phyloP scores from a whole-genome alignment of 2,113 vertebrate genomes.

The Anseranas semipalmata region DNA sequence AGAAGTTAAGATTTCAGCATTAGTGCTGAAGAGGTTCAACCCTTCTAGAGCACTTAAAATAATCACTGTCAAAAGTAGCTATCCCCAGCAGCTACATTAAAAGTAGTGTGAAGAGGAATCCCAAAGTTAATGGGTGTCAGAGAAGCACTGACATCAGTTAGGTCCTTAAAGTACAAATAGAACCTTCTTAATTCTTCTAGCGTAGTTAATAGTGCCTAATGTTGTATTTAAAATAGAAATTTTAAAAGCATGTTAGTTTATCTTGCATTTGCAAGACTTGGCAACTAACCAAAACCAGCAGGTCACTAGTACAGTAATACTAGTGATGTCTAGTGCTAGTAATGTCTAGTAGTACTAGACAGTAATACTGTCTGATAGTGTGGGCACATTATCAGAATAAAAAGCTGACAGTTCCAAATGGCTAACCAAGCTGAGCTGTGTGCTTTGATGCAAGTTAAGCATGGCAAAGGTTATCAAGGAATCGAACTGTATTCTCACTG shows the following conservation, averaged over 20 bases:
- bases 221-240: neutral
- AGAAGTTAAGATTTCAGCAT: neutral
- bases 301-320: neutral
- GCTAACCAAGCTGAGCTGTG: neutral
- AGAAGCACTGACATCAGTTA: neutral
- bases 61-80: neutral
- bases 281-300: neutral
- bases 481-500: neutral
- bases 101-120: neutral
- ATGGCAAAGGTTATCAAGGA: neutral
- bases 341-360: too few relatives aligned
- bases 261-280: neutral
- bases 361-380: neutral
- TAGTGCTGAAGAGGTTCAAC: neutral
- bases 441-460: neutral
- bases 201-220: neutral
- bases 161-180: neutral
- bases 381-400: neutral
- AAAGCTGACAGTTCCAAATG: neutral
- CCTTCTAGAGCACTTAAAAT: neutral
- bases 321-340: too few relatives aligned
- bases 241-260: neutral
- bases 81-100: neutral
- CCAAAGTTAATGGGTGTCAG: neutral
- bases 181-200: neutral